Base-by-base conservation (phyloP, 2,113 vertebrate species). In the Elephantulus edwardii region DNA sequence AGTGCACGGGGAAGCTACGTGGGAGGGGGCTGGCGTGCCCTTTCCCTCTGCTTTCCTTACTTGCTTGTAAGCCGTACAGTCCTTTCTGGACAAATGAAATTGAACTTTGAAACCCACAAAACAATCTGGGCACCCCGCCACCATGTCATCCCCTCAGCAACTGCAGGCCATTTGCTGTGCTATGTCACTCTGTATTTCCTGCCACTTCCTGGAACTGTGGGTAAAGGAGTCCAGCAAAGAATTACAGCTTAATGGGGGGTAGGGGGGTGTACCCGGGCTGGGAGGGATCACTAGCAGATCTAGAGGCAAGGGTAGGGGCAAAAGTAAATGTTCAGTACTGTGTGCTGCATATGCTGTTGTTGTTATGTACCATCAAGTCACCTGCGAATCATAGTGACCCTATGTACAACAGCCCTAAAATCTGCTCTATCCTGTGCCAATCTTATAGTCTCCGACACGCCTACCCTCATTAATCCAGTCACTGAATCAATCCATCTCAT, bases 61-160 rank as follows among this genome's bases (percentile, higher is more conserved):
- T 68, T 85, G 82, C 56, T 68, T 85, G 82, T 50, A 82, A 92
- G 66, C 28, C 76, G 44, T 77, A 80, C 86, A 72, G 81, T 71
- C 62, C 90, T 83, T 88, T 86, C 90, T 52, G 66, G 81, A 66
- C 75, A 92, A 88, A 86, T 84, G 72, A 88, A 81, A 92, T 74
- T 86, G 82, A 92, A 74, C 85, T 94, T 33, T 90, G 92, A 89
- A 94, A 89, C 50, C 40, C 86, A 90, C 40, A 85, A 92, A 92
- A 79, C 35, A 68, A 58, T 58, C 81, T 0, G 0, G 84, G 82
- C 74, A 86, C 70, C 77, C 3, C 52, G 81, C 70, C 92, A 80
- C 40, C 24, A 30, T 88, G 82, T 44, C 46, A 79, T 35, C 68
- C 92, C 86, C 89, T 70, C 66, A 71, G 74, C 92, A 66, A 91